These are phyloP conservation scores for Macrochelys suwanniensis DNA, from an alignment of 2,797 vertebrate genomes.

Conservation along the genomic window DNA sequence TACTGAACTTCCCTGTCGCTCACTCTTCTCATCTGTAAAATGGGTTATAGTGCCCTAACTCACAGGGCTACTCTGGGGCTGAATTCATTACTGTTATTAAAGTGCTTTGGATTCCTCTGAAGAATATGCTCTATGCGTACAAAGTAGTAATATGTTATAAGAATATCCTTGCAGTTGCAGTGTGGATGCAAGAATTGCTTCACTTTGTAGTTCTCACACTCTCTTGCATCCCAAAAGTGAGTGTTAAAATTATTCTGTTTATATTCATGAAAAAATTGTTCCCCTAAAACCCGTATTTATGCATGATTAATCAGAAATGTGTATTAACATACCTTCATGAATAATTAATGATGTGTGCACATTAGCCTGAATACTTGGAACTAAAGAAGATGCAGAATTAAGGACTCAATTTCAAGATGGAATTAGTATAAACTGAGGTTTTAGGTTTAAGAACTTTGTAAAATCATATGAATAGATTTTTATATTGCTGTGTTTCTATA, in stretches of 20 bases:
- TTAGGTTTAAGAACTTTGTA: background rate
- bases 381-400: background rate
- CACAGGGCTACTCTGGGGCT: accelerated
- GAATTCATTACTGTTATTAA: background rate
- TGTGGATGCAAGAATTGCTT: background rate
- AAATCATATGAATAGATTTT: background rate
- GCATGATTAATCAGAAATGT: background rate
- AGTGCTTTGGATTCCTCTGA: background rate
- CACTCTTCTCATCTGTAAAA: background rate
- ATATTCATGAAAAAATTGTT: background rate
- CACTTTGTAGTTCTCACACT: background rate
- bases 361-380: background rate
- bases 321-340: background rate
- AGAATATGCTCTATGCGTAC: conserved; percentile 22
- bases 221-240: background rate
- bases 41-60: background rate
- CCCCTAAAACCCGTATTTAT: background rate
- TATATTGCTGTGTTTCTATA: background rate
- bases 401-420: background rate
- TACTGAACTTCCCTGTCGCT: background rate
- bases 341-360: conserved; percentile 39
- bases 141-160: background rate
- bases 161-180: accelerated
- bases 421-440: background rate
- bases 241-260: conserved; percentile 18